Percentiles rank a stretch among this genome's conserved stretches.
These are phyloP conservation scores for Helicorthomorpha holstii DNA, from an alignment of 1,140 invertebrate genomes.

Conservation along the genomic window DNA sequence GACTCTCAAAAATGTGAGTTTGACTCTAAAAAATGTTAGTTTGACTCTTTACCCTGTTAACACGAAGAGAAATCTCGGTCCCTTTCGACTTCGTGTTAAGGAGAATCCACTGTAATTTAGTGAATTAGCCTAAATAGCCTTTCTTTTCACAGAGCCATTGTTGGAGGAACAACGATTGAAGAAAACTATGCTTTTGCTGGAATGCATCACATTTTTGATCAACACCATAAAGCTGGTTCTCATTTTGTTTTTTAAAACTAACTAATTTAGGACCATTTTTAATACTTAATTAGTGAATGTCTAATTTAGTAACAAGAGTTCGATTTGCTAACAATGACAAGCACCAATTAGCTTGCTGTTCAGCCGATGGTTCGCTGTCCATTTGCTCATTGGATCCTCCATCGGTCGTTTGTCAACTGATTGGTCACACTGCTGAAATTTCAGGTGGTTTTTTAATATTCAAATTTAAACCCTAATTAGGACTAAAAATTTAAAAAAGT, in stretches of 20 bases:
- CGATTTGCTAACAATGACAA: slow-evolving; percentile 79
- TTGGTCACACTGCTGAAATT: slow-evolving; percentile 30
- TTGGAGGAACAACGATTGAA: slow-evolving; percentile 44
- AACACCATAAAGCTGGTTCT: slow-evolving; percentile 23
- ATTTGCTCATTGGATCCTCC: slow-evolving; percentile 56
- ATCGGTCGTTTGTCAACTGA: slow-evolving; percentile 50
- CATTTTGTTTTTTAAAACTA: background rate
- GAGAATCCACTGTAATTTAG: too few relatives aligned
- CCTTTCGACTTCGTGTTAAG: too few relatives aligned
- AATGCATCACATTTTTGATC: slow-evolving; percentile 73
- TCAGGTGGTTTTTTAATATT: too few relatives aligned
- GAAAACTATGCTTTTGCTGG: slow-evolving; percentile 72
- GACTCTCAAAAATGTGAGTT: too few relatives aligned
- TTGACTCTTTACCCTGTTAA: too few relatives aligned
- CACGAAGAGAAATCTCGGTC: too few relatives aligned
- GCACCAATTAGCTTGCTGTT: slow-evolving; percentile 58
- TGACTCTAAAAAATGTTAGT: too few relatives aligned
- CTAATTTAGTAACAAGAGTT: slow-evolving; percentile 44
- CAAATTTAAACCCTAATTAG: background rate
- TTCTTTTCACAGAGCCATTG: slow-evolving; percentile 30
- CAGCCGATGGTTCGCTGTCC: slow-evolving; percentile 58
- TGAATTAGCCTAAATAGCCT: too few relatives aligned
- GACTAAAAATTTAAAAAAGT: background rate
- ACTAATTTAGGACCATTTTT: slow-evolving; percentile 1
- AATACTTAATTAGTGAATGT: background rate